Conservation (phyloP, 1,140 invertebrate species). For the Odontomachus brunneus region DNA sequence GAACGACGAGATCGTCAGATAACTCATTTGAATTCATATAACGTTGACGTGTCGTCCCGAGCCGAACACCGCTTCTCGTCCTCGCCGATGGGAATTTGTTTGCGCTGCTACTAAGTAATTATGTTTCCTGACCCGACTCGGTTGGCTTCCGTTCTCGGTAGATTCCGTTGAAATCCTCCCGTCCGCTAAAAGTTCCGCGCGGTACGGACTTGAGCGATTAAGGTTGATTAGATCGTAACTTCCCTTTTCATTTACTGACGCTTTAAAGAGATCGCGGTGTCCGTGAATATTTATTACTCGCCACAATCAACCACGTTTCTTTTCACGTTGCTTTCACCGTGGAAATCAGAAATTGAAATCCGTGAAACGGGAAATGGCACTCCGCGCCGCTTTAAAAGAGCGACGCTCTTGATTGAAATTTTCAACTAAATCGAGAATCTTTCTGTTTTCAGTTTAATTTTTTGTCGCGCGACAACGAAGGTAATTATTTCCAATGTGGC, state of each 20-base stretch:
- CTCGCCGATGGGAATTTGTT: constrained; percentile 12
- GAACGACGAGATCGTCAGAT: constrained; percentile 28
- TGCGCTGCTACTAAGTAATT: constrained; percentile 40
- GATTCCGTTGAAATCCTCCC: constrained; percentile 23
- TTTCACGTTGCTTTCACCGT: not conserved
- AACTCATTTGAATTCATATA: constrained; percentile 30
- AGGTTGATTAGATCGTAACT: not conserved
- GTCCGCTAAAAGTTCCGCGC: not conserved
- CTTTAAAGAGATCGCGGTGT: not conserved
- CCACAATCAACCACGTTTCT: not conserved
- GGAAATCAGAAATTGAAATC: not conserved
- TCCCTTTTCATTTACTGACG: constrained; percentile 15
- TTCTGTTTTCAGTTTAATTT: too few species aligned
- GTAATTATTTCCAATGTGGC: too few species aligned
- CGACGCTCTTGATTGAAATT: not conserved
- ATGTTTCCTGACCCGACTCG: not conserved
- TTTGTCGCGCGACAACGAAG: too few species aligned
- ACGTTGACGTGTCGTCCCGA: not conserved
- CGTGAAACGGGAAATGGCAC: not conserved
- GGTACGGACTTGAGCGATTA: not conserved
- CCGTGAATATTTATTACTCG: constrained; percentile 11
- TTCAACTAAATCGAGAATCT: too few species aligned
- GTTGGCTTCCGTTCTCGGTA: not conserved
- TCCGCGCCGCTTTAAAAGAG: too few species aligned
- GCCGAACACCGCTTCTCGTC: not conserved